Evolutionary conservation across 2,888 invertebrate species (phyloP), one percentile per base, ranked within the genome.

Genomic region (Nesidiocoris tenuis): DNA sequence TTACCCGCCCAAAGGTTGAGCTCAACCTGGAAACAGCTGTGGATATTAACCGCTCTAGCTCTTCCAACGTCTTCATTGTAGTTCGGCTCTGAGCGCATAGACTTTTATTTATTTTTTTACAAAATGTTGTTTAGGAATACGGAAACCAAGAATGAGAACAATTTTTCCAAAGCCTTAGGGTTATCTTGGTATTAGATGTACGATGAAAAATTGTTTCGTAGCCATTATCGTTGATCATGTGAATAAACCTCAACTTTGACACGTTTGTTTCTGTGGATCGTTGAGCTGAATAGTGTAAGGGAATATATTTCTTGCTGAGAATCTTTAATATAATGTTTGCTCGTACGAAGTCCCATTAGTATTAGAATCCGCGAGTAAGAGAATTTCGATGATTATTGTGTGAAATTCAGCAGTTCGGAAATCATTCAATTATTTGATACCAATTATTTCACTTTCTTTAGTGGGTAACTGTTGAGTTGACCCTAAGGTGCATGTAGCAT

Each of bases 81-180:
- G 70, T 70, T 70, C 70, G 25, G 57, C 22, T 54, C 5, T 17
- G 72, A 39, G 61, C 61, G 72, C 61, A 72, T 72, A 72, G 72
- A 72, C 72, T 72, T 72, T 72, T 72, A 61, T 70, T 70, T 70
- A 70, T 72, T 72, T 72, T 72, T 72, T 72, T 72, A 72, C 72
- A 24, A 63, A 70, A 61, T 18, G 65, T 72, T 39, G 19, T 21
- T 21, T 72, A 72, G 72, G 39, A 16, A 25, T 72, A 61, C 39
- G 17, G 12, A 56, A 39, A 39, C 59, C 59, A 59, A 16, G n/a
- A 25, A 70, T 22, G 54, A 2, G 54, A 18, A 70, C 19, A 16
- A 19, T 68, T 57, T 70, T 59, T 59, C 57, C 24, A 21, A 18
- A 61, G 25, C 72, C 72, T 23, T 70, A 70, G 70, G 63, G 63